phyloP scores from a whole-genome alignment of 1,140 invertebrate species.

The Radopholus similis region DNA sequence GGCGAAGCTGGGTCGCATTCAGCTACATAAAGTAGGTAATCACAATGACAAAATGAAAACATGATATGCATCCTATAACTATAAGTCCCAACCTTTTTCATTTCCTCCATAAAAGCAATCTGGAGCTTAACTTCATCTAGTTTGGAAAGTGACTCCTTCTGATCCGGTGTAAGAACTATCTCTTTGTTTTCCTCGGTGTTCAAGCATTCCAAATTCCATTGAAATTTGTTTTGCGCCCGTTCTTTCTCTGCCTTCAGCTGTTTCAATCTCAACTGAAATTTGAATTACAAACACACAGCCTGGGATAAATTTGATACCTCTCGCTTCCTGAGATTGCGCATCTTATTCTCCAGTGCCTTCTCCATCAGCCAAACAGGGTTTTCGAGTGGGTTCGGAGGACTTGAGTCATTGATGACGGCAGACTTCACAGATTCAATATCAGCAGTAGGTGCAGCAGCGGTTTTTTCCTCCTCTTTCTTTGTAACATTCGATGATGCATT shows the following conservation, averaged over 20 bases:
- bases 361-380: constrained; percentile 24
- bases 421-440: background rate
- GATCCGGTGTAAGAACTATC: constrained; percentile 8
- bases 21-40: no score
- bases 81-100: constrained; percentile 12
- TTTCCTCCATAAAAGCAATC: constrained; percentile 25
- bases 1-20: background rate
- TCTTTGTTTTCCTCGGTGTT: no score
- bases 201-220: no score
- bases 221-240: constrained; percentile 1
- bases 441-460: no score
- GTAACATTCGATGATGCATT: background rate
- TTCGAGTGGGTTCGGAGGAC: constrained; percentile 6
- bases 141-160: constrained; percentile 27
- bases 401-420: background rate
- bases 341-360: constrained; percentile 23
- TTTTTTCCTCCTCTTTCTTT: no score
- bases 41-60: background rate
- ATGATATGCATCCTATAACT: background rate
- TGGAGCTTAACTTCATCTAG: constrained; percentile 23
- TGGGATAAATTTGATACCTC: background rate
- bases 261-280: background rate
- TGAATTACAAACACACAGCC: background rate
- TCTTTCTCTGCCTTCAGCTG: constrained; percentile 8
- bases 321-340: constrained; percentile 32